A percentile compares a stretch with the other conserved stretches of the same genome.
Conservation (phyloP, 2,113 vertebrate species). For the Pan paniscus region DNA sequence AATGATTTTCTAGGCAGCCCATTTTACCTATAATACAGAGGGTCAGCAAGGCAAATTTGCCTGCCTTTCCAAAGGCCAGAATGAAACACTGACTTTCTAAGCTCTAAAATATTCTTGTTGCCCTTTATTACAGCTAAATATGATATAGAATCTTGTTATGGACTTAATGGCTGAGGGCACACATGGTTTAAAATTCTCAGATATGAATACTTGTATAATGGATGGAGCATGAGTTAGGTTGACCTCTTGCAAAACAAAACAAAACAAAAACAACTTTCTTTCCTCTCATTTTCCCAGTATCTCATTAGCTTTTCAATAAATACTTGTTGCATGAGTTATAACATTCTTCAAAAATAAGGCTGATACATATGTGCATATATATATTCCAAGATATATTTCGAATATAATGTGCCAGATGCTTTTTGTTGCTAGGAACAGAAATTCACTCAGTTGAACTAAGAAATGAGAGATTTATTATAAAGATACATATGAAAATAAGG, state of each 20-base stretch:
- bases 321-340: neutral
- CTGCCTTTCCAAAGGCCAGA: conserved; percentile 40
- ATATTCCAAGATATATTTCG: neutral
- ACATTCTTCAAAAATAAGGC: neutral
- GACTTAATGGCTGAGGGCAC: neutral
- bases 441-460: neutral
- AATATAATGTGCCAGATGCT: neutral
- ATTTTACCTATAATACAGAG: conserved; percentile 34
- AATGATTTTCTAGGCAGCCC: conserved; percentile 19
- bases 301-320: neutral
- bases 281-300: neutral
- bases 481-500: neutral
- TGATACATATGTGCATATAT: neutral
- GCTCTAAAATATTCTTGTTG: neutral
- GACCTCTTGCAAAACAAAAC: neutral
- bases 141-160: neutral
- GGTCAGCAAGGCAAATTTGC: conserved; percentile 7
- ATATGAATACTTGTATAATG: neutral
- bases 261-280: neutral
- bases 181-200: neutral
- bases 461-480: neutral
- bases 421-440: neutral
- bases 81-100: conserved; percentile 9
- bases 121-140: neutral
- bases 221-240: neutral